A percentile compares a stretch with the other conserved stretches of the same genome.
phyloP scores from a whole-genome alignment of 2,888 invertebrate species.

The Amaurobius ferox region DNA sequence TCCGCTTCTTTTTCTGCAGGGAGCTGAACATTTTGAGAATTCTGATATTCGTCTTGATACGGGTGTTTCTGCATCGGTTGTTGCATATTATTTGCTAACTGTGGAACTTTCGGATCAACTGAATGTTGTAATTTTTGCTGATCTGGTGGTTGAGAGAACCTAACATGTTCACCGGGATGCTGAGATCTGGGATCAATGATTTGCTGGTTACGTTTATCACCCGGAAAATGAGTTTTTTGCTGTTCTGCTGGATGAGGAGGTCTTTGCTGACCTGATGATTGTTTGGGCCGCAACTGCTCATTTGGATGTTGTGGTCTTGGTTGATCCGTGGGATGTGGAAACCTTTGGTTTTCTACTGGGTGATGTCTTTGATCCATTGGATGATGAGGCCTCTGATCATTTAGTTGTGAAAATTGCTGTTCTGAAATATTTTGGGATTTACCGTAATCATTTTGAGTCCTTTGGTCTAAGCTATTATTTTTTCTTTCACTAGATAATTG shows the following conservation, averaged over 20 bases:
- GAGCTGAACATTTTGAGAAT: not conserved
- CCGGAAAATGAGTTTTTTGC: not conserved
- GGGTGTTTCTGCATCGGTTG: not conserved
- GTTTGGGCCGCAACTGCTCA: not conserved
- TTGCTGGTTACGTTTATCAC: slow-evolving; percentile 7
- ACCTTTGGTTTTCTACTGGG: slow-evolving; percentile 19
- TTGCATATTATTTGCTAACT: not conserved
- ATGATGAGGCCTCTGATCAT: not conserved
- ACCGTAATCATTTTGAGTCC: not conserved
- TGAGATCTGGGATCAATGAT: slow-evolving; percentile 17
- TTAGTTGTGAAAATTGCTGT: not conserved
- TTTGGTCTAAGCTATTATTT: not conserved
- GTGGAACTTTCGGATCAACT: not conserved
- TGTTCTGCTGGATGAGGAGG: slow-evolving; percentile 1
- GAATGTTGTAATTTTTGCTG: not conserved
- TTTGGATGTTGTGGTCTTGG: slow-evolving; percentile 12
- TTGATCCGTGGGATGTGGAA: slow-evolving; percentile 20
- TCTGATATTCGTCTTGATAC: not conserved
- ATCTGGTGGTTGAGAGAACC: not conserved
- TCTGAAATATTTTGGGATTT: not conserved
- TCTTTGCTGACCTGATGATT: slow-evolving; percentile 21
- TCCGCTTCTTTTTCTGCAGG: slow-evolving; percentile 18
- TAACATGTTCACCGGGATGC: not conserved
- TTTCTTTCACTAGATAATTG: not conserved
- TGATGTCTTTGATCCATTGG: slow-evolving; percentile 16